These are phyloP conservation scores for Proteles cristata DNA, from an alignment of 2,113 vertebrate genomes.

Conservation along the genomic window DNA sequence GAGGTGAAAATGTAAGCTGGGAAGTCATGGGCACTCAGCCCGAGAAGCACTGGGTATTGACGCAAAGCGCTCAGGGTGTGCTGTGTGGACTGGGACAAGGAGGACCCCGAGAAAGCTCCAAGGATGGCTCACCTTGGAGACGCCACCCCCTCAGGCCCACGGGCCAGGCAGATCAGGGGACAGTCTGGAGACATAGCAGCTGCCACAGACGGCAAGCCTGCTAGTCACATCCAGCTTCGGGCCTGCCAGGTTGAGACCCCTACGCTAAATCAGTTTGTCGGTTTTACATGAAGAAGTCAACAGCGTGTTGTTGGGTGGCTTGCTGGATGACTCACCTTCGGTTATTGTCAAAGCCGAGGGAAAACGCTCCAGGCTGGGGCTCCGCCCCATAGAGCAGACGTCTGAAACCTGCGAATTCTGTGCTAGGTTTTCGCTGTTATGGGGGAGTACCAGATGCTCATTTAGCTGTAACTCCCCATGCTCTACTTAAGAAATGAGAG, in stretches of 20 bases:
- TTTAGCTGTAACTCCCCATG: background rate
- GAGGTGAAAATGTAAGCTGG: background rate
- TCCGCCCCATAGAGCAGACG: background rate
- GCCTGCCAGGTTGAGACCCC: background rate
- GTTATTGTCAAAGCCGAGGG: background rate
- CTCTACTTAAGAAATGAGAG: background rate
- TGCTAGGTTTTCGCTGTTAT: background rate
- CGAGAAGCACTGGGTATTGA: background rate
- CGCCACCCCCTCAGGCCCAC: background rate
- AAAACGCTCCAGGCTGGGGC: background rate
- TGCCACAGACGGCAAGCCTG: background rate
- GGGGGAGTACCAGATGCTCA: background rate
- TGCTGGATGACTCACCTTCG: background rate
- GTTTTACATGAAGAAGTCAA: background rate
- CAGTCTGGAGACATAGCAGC: accelerated
- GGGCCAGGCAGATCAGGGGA: background rate
- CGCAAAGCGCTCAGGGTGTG: background rate
- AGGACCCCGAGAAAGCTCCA: background rate
- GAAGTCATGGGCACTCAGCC: background rate
- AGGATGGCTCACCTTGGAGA: background rate
- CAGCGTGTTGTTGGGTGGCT: background rate
- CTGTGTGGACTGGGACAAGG: background rate
- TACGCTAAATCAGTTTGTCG: background rate
- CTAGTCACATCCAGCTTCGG: background rate
- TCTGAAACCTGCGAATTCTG: background rate